These are phyloP conservation scores for Glossophaga mutica DNA, from an alignment of 2,797 vertebrate species.

Conservation along the genomic window DNA sequence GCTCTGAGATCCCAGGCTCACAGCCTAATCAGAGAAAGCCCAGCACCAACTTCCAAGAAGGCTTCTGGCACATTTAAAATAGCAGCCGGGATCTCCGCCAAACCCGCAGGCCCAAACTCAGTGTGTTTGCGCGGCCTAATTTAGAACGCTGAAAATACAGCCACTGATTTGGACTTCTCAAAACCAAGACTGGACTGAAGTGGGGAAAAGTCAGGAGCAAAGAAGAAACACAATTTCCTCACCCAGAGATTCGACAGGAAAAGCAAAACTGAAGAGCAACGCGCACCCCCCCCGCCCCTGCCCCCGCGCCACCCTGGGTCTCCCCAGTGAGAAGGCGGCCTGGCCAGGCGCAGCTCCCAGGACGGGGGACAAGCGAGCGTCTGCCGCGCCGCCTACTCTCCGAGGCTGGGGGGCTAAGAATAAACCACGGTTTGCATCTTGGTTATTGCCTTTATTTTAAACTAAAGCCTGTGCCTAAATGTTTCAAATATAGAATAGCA, in stretches of 20 bases:
- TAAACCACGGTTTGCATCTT: fast-evolving
- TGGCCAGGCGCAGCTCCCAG: fast-evolving
- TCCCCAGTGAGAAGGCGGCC: fast-evolving
- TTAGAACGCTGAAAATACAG: constrained; percentile 50
- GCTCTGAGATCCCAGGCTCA: neutral
- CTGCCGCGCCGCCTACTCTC: fast-evolving
- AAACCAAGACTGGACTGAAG: neutral
- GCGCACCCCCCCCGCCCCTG: fast-evolving
- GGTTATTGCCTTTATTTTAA: neutral
- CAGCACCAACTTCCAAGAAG: neutral
- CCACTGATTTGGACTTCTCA: neutral
- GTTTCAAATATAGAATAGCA: fast-evolving
- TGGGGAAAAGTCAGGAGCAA: neutral
- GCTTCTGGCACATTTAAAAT: neutral
- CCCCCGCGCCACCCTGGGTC: no score
- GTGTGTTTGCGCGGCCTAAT: neutral
- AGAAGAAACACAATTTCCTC: neutral
- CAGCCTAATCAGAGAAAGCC: neutral
- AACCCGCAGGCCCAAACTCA: neutral
- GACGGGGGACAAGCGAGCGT: fast-evolving
- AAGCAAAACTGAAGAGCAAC: fast-evolving
- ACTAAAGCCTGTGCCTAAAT: neutral
- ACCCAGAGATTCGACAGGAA: neutral
- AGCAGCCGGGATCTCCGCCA: neutral
- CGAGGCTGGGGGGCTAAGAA: neutral